Conservation (phyloP, 2,888 invertebrate species). For the Boloria euphrosyne region DNA sequence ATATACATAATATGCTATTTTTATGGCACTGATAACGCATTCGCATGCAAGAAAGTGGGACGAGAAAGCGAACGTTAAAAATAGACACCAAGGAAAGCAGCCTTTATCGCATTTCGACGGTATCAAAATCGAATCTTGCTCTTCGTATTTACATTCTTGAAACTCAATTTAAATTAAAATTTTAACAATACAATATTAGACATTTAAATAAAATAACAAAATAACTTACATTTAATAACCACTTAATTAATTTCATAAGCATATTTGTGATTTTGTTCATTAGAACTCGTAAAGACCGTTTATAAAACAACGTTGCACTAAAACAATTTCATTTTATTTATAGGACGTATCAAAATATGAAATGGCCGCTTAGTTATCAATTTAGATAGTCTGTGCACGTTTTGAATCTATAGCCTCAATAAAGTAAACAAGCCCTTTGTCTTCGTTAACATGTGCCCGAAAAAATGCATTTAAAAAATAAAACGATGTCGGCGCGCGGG, state of each 20-base stretch:
- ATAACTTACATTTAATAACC: no score
- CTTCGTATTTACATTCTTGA: not conserved
- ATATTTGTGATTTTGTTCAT: no score
- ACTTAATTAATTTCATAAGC: no score
- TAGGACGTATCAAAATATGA: slow-evolving; percentile 5
- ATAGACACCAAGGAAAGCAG: slow-evolving; percentile 31
- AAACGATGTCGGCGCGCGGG: slow-evolving; percentile 57
- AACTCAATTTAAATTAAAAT: no score
- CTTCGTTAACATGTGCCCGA: slow-evolving; percentile 49
- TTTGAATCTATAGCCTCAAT: slow-evolving; percentile 23
- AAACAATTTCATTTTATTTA: not conserved
- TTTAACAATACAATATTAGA: no score
- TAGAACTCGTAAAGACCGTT: not conserved
- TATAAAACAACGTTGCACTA: not conserved
- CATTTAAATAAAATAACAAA: no score
- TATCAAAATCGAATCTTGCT: slow-evolving; percentile 13
- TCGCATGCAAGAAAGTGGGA: slow-evolving; percentile 27
- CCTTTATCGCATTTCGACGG: slow-evolving; percentile 20
- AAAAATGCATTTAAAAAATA: slow-evolving; percentile 53
- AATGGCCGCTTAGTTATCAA: slow-evolving; percentile 17
- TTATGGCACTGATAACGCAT: slow-evolving; percentile 15
- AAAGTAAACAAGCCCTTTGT: slow-evolving; percentile 36
- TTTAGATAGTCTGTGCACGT: slow-evolving; percentile 11
- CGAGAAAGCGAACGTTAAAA: slow-evolving; percentile 34
- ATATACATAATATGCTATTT: slow-evolving; percentile 9